Evolutionary conservation across 2,113 vertebrate genomes (phyloP).

Genomic region (Nansenia antarctica): DNA sequence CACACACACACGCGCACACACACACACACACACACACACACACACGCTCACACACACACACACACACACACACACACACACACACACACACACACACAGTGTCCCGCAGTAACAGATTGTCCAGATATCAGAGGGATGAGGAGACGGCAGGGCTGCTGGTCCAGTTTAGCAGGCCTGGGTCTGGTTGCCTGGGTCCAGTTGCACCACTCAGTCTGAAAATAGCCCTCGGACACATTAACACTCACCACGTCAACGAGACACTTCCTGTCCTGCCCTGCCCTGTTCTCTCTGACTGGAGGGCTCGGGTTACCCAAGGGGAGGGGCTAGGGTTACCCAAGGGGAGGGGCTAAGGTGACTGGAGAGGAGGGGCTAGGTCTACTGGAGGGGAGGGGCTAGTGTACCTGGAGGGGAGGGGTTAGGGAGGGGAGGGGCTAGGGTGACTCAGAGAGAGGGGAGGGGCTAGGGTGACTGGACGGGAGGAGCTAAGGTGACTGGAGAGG

Average conservation of each 20-base stretch:
- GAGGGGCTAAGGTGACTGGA: too few species aligned
- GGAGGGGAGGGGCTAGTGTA: too few species aligned
- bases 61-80: background rate
- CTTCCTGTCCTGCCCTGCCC: too few species aligned
- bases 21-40: conserved; percentile 1
- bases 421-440: too few species aligned
- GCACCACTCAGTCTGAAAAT: conserved; percentile 63
- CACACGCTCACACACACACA: background rate
- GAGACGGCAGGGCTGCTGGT: conserved; percentile 56
- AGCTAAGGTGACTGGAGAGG: too few species aligned
- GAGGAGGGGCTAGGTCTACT: too few species aligned
- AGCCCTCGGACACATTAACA: conserved; percentile 58
- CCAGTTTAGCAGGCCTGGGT: conserved; percentile 29
- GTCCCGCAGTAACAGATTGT: conserved; percentile 64
- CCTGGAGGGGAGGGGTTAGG: too few species aligned
- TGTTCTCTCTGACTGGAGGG: background rate
- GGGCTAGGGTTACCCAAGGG: background rate
- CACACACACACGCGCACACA: background rate
- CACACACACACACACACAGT: conserved; percentile 6
- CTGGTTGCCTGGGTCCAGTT: conserved; percentile 66
- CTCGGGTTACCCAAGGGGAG: background rate
- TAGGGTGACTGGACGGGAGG: too few species aligned
- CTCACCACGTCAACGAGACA: conserved; percentile 45
- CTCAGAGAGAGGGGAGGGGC: too few species aligned
- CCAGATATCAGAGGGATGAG: conserved; percentile 55